phyloP scores from a whole-genome alignment of 2,888 invertebrate genomes.

The Himalopsyche anomala region DNA sequence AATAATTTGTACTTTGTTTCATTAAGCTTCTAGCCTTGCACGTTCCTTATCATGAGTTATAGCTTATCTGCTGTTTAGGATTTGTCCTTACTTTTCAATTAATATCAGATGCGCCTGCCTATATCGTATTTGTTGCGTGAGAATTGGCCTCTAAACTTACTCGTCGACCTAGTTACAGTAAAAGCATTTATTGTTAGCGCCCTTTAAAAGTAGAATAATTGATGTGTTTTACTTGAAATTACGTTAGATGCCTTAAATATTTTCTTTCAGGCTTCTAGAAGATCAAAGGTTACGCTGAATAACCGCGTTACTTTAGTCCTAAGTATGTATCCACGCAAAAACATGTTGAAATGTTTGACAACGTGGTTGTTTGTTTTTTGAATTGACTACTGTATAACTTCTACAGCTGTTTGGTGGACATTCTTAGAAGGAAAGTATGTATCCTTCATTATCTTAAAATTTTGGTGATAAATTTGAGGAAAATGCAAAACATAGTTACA shows the following conservation, averaged over 20 bases:
- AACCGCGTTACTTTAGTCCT: no score
- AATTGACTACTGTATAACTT: no score
- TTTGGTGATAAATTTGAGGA: no score
- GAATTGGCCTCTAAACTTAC: background rate
- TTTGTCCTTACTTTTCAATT: background rate
- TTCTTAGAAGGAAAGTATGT: no score
- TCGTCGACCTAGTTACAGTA: background rate
- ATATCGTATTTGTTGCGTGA: background rate
- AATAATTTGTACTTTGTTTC: conserved; percentile 6
- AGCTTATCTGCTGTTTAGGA: background rate
- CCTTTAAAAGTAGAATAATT: no score
- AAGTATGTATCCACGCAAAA: background rate
- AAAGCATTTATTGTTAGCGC: background rate
- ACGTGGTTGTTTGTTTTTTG: background rate
- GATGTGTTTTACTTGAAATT: no score
- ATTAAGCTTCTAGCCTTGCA: background rate
- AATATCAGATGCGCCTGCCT: background rate
- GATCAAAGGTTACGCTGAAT: background rate
- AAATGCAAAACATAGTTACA: no score
- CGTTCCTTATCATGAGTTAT: background rate
- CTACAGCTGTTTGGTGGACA: no score
- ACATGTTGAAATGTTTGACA: conserved; percentile 1
- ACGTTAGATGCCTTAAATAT: background rate
- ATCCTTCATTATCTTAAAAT: no score
- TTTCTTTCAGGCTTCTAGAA: background rate